These are phyloP conservation scores for Chloroclystis v-ata DNA, from an alignment of 2,888 invertebrate species.

Conservation along the genomic window DNA sequence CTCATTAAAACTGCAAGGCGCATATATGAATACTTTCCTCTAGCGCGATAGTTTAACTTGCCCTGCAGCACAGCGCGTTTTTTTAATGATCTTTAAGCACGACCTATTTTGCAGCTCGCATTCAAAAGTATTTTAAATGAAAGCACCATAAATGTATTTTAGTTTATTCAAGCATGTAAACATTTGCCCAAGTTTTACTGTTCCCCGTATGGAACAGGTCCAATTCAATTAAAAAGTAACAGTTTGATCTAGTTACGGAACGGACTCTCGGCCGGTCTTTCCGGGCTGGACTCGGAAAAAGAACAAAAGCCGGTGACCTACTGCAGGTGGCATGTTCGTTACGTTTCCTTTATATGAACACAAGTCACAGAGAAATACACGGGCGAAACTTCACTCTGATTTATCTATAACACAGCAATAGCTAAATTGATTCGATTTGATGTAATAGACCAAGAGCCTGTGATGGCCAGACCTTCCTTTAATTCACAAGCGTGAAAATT, in stretches of 20 bases:
- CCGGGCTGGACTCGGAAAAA: conserved; percentile 37
- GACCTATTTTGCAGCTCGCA: background rate
- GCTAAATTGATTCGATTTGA: too few relatives aligned
- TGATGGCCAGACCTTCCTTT: too few relatives aligned
- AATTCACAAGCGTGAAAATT: too few relatives aligned
- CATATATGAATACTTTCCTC: conserved; percentile 1
- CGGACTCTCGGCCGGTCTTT: conserved; percentile 12
- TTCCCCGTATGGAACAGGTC: conserved; percentile 3
- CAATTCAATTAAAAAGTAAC: conserved; percentile 19
- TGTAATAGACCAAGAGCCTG: too few relatives aligned
- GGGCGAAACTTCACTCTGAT: too few relatives aligned
- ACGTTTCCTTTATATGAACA: conserved; percentile 27
- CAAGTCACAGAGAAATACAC: too few relatives aligned
- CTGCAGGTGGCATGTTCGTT: conserved; percentile 58
- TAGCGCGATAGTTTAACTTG: background rate
- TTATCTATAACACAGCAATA: too few relatives aligned
- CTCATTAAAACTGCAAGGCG: conserved; percentile 9
- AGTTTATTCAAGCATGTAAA: conserved; percentile 1
- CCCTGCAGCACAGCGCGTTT: background rate
- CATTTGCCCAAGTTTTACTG: background rate
- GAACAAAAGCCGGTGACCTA: conserved; percentile 65
- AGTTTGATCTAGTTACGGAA: conserved; percentile 23
- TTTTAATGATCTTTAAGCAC: conserved; percentile 8
- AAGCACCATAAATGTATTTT: background rate
- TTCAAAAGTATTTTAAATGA: background rate